A percentile compares a stretch with the other conserved stretches of the same genome.
Evolutionary conservation across 2,888 invertebrate species (phyloP).

Genomic region (Cantharis lateralis): DNA sequence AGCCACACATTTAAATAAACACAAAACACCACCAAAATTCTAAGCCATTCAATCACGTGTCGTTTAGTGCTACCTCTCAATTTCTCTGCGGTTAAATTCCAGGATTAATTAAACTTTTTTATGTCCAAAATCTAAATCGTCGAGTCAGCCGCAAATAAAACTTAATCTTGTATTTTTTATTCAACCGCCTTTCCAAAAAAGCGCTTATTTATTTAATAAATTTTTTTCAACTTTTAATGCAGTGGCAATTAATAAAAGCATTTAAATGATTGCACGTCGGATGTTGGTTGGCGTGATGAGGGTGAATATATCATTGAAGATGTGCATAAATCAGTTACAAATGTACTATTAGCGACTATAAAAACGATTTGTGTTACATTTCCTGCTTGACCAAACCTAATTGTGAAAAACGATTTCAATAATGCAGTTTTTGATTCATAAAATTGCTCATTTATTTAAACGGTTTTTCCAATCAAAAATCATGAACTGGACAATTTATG

Average conservation of each 20-base stretch:
- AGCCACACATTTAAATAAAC: background rate
- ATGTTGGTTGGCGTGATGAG: slow-evolving; percentile 23
- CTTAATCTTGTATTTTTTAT: background rate
- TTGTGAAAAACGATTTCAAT: slow-evolving; percentile 21
- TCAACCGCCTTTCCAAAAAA: background rate
- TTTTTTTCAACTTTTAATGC: background rate
- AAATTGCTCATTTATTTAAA: slow-evolving; percentile 4
- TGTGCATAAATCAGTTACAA: slow-evolving; percentile 25
- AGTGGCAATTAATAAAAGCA: slow-evolving; percentile 8
- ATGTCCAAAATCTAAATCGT: slow-evolving; percentile 21
- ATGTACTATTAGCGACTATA: slow-evolving; percentile 26
- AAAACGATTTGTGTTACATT: slow-evolving; percentile 29
- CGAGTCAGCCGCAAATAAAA: slow-evolving; percentile 23
- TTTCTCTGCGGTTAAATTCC: slow-evolving; percentile 23
- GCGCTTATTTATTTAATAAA: background rate
- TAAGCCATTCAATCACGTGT: slow-evolving; percentile 19
- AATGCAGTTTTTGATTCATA: slow-evolving; percentile 2
- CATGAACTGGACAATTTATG: background rate
- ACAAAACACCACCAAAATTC: background rate
- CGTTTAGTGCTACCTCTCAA: slow-evolving; percentile 19
- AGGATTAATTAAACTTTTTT: slow-evolving; percentile 17
- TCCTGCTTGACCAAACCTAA: slow-evolving; percentile 19
- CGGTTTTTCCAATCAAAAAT: background rate
- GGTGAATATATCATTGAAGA: slow-evolving; percentile 19
- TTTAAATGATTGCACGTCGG: slow-evolving; percentile 10